Percentiles rank a stretch among this genome's conserved stretches.
Conservation (phyloP, 2,888 invertebrate genomes). For the Onchidella celtica region DNA sequence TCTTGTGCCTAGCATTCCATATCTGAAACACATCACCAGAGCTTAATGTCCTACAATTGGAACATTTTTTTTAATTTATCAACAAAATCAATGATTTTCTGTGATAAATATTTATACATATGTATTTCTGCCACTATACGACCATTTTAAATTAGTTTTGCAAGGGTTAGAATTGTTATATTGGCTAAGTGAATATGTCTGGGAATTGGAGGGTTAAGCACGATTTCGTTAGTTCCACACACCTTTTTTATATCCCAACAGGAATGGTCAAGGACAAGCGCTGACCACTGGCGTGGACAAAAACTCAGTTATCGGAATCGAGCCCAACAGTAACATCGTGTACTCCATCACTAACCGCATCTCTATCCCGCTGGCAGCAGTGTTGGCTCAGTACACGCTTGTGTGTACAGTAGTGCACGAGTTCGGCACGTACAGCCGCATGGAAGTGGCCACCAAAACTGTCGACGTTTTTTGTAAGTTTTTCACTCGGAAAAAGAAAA, state of each 20-base stretch:
- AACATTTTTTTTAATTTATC: too few species aligned
- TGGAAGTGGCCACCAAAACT: not conserved
- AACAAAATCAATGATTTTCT: too few species aligned
- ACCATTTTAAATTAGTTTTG: too few species aligned
- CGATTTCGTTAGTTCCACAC: too few species aligned
- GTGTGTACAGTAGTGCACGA: constrained; percentile 20
- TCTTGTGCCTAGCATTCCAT: too few species aligned
- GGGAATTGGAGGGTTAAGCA: too few species aligned
- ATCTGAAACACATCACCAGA: too few species aligned
- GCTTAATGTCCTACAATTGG: too few species aligned
- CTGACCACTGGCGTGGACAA: constrained; percentile 5
- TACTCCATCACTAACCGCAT: not conserved
- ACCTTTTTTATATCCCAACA: not conserved
- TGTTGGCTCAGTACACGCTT: not conserved
- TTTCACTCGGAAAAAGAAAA: not conserved
- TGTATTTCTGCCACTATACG: too few species aligned
- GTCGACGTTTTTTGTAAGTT: constrained; percentile 27
- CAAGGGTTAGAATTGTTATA: too few species aligned
- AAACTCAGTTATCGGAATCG: not conserved
- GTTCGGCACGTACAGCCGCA: not conserved
- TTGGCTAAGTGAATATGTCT: too few species aligned
- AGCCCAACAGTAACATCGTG: constrained; percentile 5
- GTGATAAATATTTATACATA: too few species aligned
- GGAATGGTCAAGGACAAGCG: constrained; percentile 3
- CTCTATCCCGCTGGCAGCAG: not conserved